Evolutionary conservation across 2,113 vertebrate genomes (phyloP), one percentile per base, ranked within the genome.

Genomic region (Nyctibius bracteatus): DNA sequence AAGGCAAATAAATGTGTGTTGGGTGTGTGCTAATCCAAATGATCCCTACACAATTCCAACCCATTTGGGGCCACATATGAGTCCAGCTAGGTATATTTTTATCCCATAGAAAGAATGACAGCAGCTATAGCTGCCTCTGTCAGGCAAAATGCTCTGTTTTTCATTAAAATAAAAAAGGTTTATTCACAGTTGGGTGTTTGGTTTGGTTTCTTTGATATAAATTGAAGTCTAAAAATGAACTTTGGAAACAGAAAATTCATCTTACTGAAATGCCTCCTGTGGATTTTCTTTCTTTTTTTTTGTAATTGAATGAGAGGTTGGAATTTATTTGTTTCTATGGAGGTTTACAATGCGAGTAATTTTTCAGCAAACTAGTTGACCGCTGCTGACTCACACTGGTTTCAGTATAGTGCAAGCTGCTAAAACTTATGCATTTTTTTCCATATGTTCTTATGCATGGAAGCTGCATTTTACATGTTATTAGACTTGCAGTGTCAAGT

Each of bases 161-260:
- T 93, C 22, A 84, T 86, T 51, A 83, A 93, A 96, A 91, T 78
- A 6, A 22, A 54, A 90, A 83, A 62, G 55, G 31, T 70, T 93
- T 92, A 41, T 62, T 94, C 80, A 90, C 88, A 66, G 75, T 5
- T 88, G 88, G 39, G 21, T 81, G 73, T 90, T 86, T 70, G 46
- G 25, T 77, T 91, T 81, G 51, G 63, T 86, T 95, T 92, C 67
- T 94, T 95, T n/a, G 8, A 27, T 84, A 71, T 15, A 81, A 94
- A 92, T 58, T 84, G 43, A n/a, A 37, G 47, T 74, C 43, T 92
- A 84, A 94, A 95, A 91, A 70, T 62, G n/a, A 81, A 84, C 72
- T 93, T 81, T 25, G 30, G n/a, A 77, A 59, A 58, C 81, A 81
- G 55, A 90, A 37, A 78, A 46, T 65, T 62, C 54, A 33, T 81